Conservation (phyloP, 2,797 vertebrate species). For the Gobionotothen gibberifrons region DNA sequence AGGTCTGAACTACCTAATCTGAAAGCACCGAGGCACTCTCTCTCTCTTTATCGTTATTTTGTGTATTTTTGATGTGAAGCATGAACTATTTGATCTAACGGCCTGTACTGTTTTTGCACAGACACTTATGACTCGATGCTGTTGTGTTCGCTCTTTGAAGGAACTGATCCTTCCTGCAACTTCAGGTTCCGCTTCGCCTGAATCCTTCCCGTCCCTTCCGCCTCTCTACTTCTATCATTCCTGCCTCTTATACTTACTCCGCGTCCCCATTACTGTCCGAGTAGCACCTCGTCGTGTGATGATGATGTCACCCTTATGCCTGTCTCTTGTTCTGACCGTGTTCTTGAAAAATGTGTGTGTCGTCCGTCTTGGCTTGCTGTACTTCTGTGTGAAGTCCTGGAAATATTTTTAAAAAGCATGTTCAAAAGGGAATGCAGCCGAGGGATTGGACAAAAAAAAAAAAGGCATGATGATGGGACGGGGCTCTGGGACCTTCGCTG, state of each 20-base stretch:
- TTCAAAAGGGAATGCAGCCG: slow-evolving; percentile 54
- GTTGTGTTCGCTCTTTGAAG: slow-evolving; percentile 68
- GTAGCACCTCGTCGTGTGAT: slow-evolving; percentile 39
- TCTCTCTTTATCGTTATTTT: slow-evolving; percentile 23
- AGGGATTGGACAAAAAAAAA: slow-evolving; percentile 23
- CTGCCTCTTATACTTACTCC: slow-evolving; percentile 40
- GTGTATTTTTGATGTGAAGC: slow-evolving; percentile 60
- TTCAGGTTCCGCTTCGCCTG: slow-evolving; percentile 76
- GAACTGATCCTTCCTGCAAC: slow-evolving; percentile 79
- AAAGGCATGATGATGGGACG: slow-evolving; percentile 43
- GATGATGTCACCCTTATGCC: slow-evolving; percentile 66
- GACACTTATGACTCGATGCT: slow-evolving; percentile 78
- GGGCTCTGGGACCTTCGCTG: slow-evolving; percentile 57
- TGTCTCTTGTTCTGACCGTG: slow-evolving; percentile 69
- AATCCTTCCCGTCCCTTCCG: slow-evolving; percentile 31
- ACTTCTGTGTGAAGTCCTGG: slow-evolving; percentile 71
- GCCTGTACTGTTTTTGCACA: slow-evolving; percentile 85
- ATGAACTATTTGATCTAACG: slow-evolving; percentile 72
- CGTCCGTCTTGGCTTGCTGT: slow-evolving; percentile 75
- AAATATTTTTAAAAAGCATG: slow-evolving; percentile 68
- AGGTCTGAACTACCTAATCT: slow-evolving; percentile 43
- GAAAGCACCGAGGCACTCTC: slow-evolving; percentile 37
- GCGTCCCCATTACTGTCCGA: slow-evolving; percentile 31
- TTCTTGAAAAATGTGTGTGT: slow-evolving; percentile 61
- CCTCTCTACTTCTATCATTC: slow-evolving; percentile 52